A percentile compares a stretch with the other conserved stretches of the same genome.
Evolutionary conservation across 2,888 invertebrate species (phyloP).

Genomic region (Drosophila setosimentum): DNA sequence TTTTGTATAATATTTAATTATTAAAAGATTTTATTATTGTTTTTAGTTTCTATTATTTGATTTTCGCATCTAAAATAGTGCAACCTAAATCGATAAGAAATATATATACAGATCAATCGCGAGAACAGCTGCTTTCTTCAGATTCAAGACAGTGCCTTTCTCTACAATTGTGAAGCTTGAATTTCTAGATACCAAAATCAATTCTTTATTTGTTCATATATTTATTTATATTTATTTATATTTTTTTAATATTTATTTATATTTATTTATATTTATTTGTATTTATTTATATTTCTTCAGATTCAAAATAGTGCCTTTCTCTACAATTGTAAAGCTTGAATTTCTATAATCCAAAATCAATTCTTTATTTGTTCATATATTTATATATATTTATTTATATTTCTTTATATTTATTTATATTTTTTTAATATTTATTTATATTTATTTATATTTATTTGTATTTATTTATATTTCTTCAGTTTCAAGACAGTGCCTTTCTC

Average conservation of each 20-base stretch:
- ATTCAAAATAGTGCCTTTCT: no score
- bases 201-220: no score
- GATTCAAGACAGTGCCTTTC: not conserved
- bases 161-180: no score
- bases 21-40: not conserved
- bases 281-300: no score
- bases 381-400: not conserved
- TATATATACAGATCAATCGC: not conserved
- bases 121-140: not conserved
- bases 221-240: no score
- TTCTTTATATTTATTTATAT: no score
- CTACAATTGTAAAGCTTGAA: no score
- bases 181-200: not conserved
- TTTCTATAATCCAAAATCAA: not conserved
- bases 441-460: not conserved
- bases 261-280: no score
- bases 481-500: not conserved
- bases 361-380: not conserved
- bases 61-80: not conserved
- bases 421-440: not conserved
- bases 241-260: no score
- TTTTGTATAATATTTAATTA: not conserved
- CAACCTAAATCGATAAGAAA: not conserved
- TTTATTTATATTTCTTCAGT: not conserved
- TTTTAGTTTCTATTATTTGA: no score